Base-by-base conservation (phyloP, 64 coral and sea anemone genomes). In the Stichodactyla helianthus region DNA sequence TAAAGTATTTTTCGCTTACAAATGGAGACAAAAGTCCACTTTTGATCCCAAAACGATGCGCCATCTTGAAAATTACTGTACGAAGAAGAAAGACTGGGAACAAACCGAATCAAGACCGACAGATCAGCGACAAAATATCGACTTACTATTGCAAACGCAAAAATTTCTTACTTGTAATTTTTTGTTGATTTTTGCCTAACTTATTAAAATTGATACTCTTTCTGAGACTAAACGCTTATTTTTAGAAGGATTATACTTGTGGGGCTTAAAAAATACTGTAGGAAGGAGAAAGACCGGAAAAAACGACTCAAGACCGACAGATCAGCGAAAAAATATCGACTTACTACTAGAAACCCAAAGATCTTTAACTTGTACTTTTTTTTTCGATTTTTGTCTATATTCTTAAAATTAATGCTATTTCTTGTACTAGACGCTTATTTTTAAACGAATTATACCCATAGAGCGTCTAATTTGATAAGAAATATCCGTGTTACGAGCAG, bases 1-100 rank as follows among this genome's bases (percentile, higher is more conserved):
- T 83, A 51, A 96, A 86, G 53, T 92, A 77, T 83, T 96, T 96
- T 84, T 93, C 94, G 54, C 82, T 89, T 16, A 93, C 91, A 86
- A 90, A 90, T 27, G 94, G 94, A 22, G 94, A 96, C 27, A 96
- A 83, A 58, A 93, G 58, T 53, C 88, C 92, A 15, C 82, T n/a
- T 27, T 89, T 80, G 5, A 67, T 54, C 59, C 77, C 77, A 13
- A 93, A 16, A 7, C 91, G 85, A 50, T 85, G 80, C 85, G 94
- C 94, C 94, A 96, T 96, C 51, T 96, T 96, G 94, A 67, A 90
- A 77, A 12, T n/a, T 25, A 16, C 19, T 54, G 64, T 18, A 31
- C 13, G 20, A 2, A 27, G 5, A 10, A 74, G 8, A 74, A 31
- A 7, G 68, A 74, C 68, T 74, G 68, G 25, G 27, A 74, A 2